Evolutionary conservation across 1,140 invertebrate genomes (phyloP).

Genomic region (Drosophila bocki): DNA sequence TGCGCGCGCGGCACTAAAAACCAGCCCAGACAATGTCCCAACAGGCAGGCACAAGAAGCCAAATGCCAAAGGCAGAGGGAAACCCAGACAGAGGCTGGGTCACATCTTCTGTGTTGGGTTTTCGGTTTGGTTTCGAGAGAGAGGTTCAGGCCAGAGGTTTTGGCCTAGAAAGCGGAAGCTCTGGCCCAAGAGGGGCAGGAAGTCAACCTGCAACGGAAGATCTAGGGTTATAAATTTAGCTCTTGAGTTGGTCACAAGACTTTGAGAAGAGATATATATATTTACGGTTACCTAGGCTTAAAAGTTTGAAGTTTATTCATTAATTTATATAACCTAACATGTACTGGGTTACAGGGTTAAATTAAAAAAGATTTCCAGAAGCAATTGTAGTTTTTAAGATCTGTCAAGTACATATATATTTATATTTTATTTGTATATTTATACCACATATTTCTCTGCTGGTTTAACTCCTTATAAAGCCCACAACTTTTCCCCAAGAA

Average conservation of each 20-base stretch:
- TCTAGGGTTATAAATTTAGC: not conserved
- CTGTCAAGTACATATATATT: not conserved
- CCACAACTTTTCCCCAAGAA: not conserved
- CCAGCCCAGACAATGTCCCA: constrained; percentile 33
- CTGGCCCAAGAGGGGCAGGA: constrained; percentile 17
- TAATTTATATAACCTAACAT: not conserved
- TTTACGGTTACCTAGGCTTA: not conserved
- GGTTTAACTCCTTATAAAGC: not conserved
- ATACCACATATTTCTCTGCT: not conserved
- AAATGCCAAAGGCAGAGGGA: constrained; percentile 54
- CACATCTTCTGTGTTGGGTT: not conserved
- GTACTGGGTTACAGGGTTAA: not conserved
- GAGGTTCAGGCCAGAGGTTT: constrained; percentile 18
- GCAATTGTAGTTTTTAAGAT: not conserved
- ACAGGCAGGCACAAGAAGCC: constrained; percentile 23
- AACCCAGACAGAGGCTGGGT: constrained; percentile 24
- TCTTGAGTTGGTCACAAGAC: not conserved
- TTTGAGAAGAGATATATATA: too few species aligned
- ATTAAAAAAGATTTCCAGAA: not conserved
- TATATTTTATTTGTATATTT: too few species aligned
- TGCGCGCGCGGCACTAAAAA: constrained; percentile 38
- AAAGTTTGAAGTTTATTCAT: not conserved
- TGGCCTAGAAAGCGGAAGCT: constrained; percentile 69
- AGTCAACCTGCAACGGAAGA: constrained; percentile 22
- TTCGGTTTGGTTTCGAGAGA: not conserved